Evolutionary conservation across 2,888 invertebrate genomes (phyloP), one percentile per base, ranked within the genome.

Genomic region (Adelphocoris suturalis): DNA sequence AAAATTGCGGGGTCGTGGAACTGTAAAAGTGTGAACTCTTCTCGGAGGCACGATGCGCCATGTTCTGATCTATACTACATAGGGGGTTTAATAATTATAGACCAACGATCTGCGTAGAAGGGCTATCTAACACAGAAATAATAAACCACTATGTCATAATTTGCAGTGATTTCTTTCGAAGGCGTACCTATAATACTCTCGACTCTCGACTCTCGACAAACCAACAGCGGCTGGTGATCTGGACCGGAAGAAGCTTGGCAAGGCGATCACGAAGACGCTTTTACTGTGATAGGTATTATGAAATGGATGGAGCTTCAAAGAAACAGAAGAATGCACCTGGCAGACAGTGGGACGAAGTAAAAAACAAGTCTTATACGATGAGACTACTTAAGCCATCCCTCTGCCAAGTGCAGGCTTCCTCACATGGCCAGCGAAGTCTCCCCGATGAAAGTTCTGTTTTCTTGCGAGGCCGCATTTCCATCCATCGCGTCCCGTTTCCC

Each of bases 241-340:
- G 19, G 68, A 68, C 68, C 68, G 68, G 68, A 68, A 68, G 68
- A 68, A 68, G 19, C 68, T 68, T 27, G 19, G 27, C 23, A 68
- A 68, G 68, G 68, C 68, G 68, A 68, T 68, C 68, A 68, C 68
- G 27, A 68, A 80, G 46, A n/a, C 47, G 80, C 82, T 82, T 55
- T 82, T 82, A 82, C 82, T 82, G 16, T 61, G 85, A 37, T 57
- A 57, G 61, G 57, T 85, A 85, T 85, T 85, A 85, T 61, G 85
- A 85, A 85, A 85, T 85, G 85, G 80, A 82, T 82, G 52, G 52
- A 37, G 55, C 61, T 61, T 57, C 37, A 27, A 57, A 55, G 57
- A 85, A 61, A 61, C n/a, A 61, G 85, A 85, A 85, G 85, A 85
- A 85, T 85, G 85, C 85, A 85, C 55, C 82, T 82, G 23, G 46